A percentile compares a stretch with the other conserved stretches of the same genome.
Conservation (phyloP, 2,888 invertebrate species). For the Morinoia aosen region DNA sequence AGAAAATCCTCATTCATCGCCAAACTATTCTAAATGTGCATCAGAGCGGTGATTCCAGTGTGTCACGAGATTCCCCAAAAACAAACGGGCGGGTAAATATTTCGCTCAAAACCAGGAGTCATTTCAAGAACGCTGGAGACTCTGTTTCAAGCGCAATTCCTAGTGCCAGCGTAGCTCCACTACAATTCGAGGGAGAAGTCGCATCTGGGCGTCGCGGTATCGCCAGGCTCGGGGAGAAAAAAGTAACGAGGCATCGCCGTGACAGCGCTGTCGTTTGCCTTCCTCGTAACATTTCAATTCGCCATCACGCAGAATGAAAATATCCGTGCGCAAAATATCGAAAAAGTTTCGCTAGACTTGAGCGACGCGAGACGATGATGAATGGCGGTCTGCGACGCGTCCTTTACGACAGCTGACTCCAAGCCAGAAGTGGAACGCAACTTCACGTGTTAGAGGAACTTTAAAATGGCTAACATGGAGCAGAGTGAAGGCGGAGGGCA, state of each 20-base stretch:
- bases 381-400: background rate
- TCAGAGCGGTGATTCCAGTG: too few species aligned
- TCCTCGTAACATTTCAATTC: constrained; percentile 10
- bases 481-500: background rate
- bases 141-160: too few species aligned
- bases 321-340: background rate
- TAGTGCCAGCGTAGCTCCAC: too few species aligned
- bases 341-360: background rate
- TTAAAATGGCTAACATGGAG: background rate
- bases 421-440: background rate
- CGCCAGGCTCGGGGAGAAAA: background rate
- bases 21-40: too few species aligned
- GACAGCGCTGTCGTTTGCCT: background rate
- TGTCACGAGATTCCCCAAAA: too few species aligned
- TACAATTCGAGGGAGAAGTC: too few species aligned
- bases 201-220: too few species aligned
- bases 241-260: background rate
- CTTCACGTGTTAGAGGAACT: background rate
- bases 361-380: background rate
- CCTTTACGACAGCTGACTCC: background rate
- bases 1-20: too few species aligned
- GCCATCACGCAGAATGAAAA: background rate
- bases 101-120: too few species aligned
- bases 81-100: too few species aligned
- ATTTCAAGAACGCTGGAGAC: too few species aligned